A percentile compares a stretch with the other conserved stretches of the same genome.
Evolutionary conservation across 2,797 vertebrate genomes (phyloP).

Genomic region (Characodon lateralis): DNA sequence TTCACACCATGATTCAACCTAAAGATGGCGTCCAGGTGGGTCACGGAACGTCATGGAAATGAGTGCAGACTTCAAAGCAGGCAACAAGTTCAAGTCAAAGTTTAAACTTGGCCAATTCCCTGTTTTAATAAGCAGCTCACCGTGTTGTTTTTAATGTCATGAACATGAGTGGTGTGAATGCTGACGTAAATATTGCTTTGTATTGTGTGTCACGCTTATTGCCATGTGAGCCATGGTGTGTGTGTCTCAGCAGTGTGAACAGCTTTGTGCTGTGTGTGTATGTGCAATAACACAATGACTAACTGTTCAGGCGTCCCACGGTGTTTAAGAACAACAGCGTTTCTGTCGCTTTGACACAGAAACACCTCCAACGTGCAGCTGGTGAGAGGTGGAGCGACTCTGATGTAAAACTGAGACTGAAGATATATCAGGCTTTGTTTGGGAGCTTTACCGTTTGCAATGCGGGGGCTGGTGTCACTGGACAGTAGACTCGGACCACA

Average conservation of each 20-base stretch:
- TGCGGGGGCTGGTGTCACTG: not conserved
- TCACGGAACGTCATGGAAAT: not conserved
- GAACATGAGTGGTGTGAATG: no score
- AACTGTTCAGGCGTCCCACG: not conserved
- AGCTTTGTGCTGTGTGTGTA: not conserved
- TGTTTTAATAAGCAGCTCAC: no score
- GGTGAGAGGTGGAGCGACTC: not conserved
- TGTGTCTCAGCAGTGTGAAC: not conserved
- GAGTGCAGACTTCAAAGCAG: no score
- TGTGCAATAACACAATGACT: not conserved
- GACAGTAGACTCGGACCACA: not conserved
- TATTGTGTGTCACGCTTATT: not conserved
- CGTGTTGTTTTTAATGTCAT: no score
- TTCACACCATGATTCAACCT: not conserved
- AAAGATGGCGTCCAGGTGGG: not conserved
- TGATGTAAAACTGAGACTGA: no score
- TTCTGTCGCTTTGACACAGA: not conserved
- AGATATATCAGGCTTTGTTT: not conserved
- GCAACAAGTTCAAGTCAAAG: no score
- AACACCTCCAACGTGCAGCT: not conserved
- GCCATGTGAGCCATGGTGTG: not conserved
- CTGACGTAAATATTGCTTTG: not conserved
- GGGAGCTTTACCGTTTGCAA: not conserved
- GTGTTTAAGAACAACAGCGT: not conserved
- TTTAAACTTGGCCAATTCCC: no score